Percentiles rank a stretch among this genome's conserved stretches.
These are phyloP conservation scores for Pipistrellus pygmaeus DNA, from an alignment of 2,797 vertebrate species.

Conservation along the genomic window DNA sequence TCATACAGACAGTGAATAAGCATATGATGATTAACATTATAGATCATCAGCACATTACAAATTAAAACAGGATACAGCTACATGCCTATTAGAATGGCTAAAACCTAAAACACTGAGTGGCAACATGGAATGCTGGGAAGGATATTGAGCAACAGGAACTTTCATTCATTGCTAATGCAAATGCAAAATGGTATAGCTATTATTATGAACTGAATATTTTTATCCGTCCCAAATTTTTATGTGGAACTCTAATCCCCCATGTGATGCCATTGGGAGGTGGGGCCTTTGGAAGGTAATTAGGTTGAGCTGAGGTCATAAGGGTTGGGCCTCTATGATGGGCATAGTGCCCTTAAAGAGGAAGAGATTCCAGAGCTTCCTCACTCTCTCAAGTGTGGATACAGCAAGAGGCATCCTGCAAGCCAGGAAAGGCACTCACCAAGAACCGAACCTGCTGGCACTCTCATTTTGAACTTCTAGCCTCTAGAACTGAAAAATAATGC, in stretches of 20 bases:
- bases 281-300: not conserved
- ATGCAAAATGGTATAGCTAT: not conserved
- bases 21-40: not conserved
- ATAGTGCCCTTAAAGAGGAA: not conserved
- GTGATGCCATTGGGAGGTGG: not conserved
- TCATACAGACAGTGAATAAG: not conserved
- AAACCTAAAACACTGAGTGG: constrained; percentile 16
- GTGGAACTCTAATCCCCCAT: not conserved
- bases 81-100: not conserved
- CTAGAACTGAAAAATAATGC: not conserved
- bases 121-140: not conserved
- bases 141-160: not conserved
- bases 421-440: not conserved
- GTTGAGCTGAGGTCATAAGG: not conserved
- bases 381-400: not conserved
- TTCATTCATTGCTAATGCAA: not conserved
- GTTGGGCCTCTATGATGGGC: not conserved
- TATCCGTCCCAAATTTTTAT: not conserved
- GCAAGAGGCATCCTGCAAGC: not conserved
- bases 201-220: not conserved
- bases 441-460: not conserved
- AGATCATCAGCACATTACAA: not conserved
- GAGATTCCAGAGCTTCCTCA: not conserved
- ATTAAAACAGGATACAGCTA: not conserved
- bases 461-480: constrained; percentile 12